A percentile compares a stretch with the other conserved stretches of the same genome.
Conservation (phyloP, 2,888 invertebrate genomes). For the Tyria jacobaeae region DNA sequence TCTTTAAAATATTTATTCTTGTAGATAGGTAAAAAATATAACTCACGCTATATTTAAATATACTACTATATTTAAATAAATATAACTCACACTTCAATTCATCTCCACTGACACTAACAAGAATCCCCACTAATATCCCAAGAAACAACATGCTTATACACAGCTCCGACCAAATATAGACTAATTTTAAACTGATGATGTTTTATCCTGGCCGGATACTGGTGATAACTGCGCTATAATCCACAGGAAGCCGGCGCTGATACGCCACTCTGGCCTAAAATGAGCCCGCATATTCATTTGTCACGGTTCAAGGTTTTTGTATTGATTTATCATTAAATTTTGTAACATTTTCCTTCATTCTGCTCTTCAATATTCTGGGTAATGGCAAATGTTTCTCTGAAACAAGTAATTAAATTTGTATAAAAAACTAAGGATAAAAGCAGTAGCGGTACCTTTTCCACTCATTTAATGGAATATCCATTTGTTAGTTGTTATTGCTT, state of each 20-base stretch:
- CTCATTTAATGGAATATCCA: background rate
- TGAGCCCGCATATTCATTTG: conserved; percentile 32
- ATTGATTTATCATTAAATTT: conserved; percentile 2
- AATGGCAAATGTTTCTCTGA: background rate
- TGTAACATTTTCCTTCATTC: conserved; percentile 10
- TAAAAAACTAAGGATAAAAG: no score
- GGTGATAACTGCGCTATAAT: conserved; percentile 55
- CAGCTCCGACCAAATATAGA: conserved; percentile 9
- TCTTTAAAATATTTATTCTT: no score
- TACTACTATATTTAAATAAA: background rate
- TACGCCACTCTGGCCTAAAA: conserved; percentile 48
- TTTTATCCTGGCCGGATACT: conserved; percentile 40
- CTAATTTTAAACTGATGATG: conserved; percentile 8
- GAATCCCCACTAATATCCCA: conserved; percentile 47
- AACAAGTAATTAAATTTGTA: background rate
- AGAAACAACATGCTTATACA: conserved; percentile 56
- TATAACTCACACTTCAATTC: conserved; percentile 38
- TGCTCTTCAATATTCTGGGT: conserved; percentile 6
- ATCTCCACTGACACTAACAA: conserved; percentile 47
- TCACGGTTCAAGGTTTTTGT: conserved; percentile 41
- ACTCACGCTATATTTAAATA: no score
- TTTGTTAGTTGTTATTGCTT: background rate
- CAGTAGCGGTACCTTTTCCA: background rate
- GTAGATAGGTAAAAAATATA: no score
- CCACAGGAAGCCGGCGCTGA: conserved; percentile 71